Percentiles rank a stretch among this genome's conserved stretches.
Evolutionary conservation across 2,113 vertebrate genomes (phyloP).

Genomic region (Ceyx cyanopectus): DNA sequence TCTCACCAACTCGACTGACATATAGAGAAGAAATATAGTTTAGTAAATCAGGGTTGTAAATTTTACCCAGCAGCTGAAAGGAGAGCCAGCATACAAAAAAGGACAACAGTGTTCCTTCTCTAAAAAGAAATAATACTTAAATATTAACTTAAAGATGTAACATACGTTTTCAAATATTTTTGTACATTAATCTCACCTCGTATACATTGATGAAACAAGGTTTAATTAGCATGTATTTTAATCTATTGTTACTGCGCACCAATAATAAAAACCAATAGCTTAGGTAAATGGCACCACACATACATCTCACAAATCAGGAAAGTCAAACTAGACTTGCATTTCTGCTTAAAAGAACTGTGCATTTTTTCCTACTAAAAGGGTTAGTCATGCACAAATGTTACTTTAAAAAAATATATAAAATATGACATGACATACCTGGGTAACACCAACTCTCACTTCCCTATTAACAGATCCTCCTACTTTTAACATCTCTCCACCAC

Average conservation of each 20-base stretch:
- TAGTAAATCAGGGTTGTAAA: not conserved
- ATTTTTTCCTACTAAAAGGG: not conserved
- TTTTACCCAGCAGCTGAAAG: not conserved
- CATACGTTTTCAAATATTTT: not conserved
- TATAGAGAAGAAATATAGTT: fast-evolving
- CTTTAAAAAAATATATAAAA: not conserved
- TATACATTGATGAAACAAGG: not conserved
- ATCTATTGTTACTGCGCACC: not conserved
- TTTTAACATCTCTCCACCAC: slow-evolving; percentile 98
- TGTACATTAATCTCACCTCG: not conserved
- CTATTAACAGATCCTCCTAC: slow-evolving; percentile 96
- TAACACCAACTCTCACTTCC: slow-evolving; percentile 98
- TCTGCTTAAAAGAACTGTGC: not conserved
- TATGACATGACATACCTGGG: slow-evolving; percentile 85
- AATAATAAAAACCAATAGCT: not conserved
- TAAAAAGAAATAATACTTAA: not conserved
- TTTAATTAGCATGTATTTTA: not conserved
- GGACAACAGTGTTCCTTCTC: not conserved
- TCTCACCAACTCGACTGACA: not conserved
- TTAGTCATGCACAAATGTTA: not conserved
- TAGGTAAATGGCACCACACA: not conserved
- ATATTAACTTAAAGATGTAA: not conserved
- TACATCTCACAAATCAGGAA: not conserved
- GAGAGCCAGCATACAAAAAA: not conserved
- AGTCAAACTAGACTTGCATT: not conserved